Evolutionary conservation across 2,888 invertebrate species (phyloP).

Genomic region (Euplexia lucipara): DNA sequence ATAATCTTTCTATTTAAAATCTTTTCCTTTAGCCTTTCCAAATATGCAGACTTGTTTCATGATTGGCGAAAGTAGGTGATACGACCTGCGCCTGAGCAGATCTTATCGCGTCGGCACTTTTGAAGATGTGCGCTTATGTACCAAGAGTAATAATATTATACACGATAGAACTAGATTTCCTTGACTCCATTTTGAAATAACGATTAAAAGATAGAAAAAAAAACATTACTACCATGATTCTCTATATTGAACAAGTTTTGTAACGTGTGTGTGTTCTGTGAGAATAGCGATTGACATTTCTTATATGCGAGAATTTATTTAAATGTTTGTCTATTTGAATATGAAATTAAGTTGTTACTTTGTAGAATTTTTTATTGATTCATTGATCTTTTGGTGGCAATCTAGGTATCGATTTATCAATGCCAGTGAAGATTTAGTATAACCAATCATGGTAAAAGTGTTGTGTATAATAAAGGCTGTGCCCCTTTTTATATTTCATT

Average conservation of each 20-base stretch:
- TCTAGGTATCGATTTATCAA: neutral
- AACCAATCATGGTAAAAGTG: neutral
- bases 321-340: conserved; percentile 36
- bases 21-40: too few relatives aligned
- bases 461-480: neutral
- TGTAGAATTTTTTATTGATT: conserved; percentile 13
- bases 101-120: conserved; percentile 64
- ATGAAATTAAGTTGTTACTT: conserved; percentile 23
- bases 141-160: conserved; percentile 44
- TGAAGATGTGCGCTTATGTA: conserved; percentile 50
- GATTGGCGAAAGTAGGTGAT: conserved; percentile 45
- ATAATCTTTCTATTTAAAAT: too few relatives aligned
- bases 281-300: conserved; percentile 34
- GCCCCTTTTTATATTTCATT: neutral
- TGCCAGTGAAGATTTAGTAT: neutral
- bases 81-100: conserved; percentile 47
- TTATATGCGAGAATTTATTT: conserved; percentile 28
- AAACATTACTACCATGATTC: conserved; percentile 7
- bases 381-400: neutral
- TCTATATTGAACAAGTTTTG: conserved; percentile 41
- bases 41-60: too few relatives aligned
- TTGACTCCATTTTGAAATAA: conserved; percentile 51
- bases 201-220: conserved; percentile 22
- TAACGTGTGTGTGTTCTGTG: conserved; percentile 10
- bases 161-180: conserved; percentile 49